Evolutionary conservation across 2,888 invertebrate genomes (phyloP).

Genomic region (Diaphora mendica): DNA sequence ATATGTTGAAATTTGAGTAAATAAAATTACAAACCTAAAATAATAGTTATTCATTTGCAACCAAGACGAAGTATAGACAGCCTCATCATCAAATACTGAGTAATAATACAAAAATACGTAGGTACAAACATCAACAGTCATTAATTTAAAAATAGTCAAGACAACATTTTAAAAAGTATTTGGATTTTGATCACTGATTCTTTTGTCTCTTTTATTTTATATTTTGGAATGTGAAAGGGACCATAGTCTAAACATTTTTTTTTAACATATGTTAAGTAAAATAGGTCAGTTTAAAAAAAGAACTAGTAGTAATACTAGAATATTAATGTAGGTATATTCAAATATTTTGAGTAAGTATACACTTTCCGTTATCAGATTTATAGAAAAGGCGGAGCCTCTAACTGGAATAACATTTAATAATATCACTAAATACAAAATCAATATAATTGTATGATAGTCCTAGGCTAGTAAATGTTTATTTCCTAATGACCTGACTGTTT

Average conservation of each 20-base stretch:
- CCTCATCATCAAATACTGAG: constrained; percentile 1
- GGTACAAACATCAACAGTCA: not conserved
- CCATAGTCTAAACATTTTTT: not conserved
- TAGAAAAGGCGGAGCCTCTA: constrained; percentile 61
- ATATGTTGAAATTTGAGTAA: constrained; percentile 13
- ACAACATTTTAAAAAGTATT: not conserved
- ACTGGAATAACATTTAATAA: constrained; percentile 63
- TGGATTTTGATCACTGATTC: not conserved
- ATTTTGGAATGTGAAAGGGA: not conserved
- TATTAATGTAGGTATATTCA: not conserved
- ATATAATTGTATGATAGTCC: not conserved
- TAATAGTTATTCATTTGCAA: not conserved
- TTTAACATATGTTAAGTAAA: not conserved
- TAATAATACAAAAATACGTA: not conserved
- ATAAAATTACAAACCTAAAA: constrained; percentile 2
- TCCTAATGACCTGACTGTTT: not conserved
- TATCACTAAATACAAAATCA: constrained; percentile 55
- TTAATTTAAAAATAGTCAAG: not conserved
- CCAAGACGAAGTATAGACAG: constrained; percentile 5
- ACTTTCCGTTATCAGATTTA: not conserved
- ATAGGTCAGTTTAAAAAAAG: not conserved
- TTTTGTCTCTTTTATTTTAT: not conserved
- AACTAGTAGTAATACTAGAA: not conserved
- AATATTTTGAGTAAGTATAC: not conserved
- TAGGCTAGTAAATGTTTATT: not conserved